Evolutionary conservation across 2,113 vertebrate genomes (phyloP), one percentile per base, ranked within the genome.

Genomic region (Eurypyga helias): DNA sequence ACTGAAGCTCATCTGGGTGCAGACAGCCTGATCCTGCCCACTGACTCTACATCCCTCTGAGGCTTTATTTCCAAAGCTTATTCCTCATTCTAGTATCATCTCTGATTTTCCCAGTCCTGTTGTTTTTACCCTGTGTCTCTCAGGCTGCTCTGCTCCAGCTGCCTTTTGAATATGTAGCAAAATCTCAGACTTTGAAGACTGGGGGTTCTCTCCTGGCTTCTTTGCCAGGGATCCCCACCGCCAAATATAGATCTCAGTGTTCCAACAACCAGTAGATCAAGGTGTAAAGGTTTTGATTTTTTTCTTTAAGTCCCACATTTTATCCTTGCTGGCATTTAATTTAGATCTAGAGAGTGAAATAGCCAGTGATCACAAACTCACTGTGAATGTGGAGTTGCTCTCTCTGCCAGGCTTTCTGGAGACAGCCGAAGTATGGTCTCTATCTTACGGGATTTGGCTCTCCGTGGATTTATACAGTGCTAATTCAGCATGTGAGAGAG

Each of bases 401-500:
- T 94, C 81, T 81, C 83, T 60, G 96, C 90, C 97, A 97, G 89
- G 73, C 83, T 87, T 87, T 43, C n/a, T 4, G 7, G 86, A 94
- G 46, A 18, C 95, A 97, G 94, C 94, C 93, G 95, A 96, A 94
- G 84, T 65, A 48, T 48, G 65, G 94, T 93, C 95, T 95, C 94
- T 97, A 83, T 92, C 94, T 97, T 77, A 96, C 0, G 52, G 96
- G 83, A 80, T 95, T 96, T 97, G 95, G 87, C 95, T 97, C 87
- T 76, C 93, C 1, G 0, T 95, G 90, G 89, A 89, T 94, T 82
- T 97, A 97, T 94, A 96, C 92, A 80, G 95, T 41, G 25, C 93
- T 96, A 88, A 97, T 96, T 94, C 96, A 97, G 93, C 94, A 93
- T 61, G 23, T 94, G 60, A 60, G 46, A 97, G 95, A 95, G 91